Percentiles rank a stretch among this genome's conserved stretches.
These are phyloP conservation scores for Epinotia brunnichana DNA, from an alignment of 2,888 invertebrate species.

Conservation along the genomic window DNA sequence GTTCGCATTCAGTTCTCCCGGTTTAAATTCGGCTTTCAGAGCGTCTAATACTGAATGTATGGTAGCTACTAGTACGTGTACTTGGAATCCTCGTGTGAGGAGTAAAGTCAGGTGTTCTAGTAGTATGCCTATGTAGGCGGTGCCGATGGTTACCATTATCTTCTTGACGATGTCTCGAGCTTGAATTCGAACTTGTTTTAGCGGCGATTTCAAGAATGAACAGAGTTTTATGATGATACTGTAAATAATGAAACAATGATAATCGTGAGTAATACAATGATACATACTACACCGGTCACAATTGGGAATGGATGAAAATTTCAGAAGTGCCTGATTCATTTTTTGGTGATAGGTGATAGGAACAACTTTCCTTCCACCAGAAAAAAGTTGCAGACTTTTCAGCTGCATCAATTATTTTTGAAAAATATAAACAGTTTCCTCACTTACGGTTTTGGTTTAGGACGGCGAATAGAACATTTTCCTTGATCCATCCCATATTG, in stretches of 20 bases:
- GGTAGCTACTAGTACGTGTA: constrained; percentile 96
- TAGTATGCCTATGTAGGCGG: constrained; percentile 89
- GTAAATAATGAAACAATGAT: constrained; percentile 55
- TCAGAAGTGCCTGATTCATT: too few relatives aligned
- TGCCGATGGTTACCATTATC: constrained; percentile 93
- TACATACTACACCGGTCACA: background rate
- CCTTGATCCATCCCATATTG: too few relatives aligned
- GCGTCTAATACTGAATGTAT: constrained; percentile 91
- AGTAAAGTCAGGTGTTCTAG: constrained; percentile 91
- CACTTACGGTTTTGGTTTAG: too few relatives aligned
- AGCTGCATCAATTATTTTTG: too few relatives aligned
- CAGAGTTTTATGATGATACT: constrained; percentile 94
- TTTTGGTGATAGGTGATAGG: too few relatives aligned
- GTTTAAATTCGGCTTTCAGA: constrained; percentile 87
- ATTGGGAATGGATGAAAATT: too few relatives aligned
- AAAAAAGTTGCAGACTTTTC: too few relatives aligned
- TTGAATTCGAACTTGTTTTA: constrained; percentile 92
- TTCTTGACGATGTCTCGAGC: constrained; percentile 96
- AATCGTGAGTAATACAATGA: background rate
- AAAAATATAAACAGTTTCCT: too few relatives aligned
- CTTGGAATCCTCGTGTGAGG: constrained; percentile 95
- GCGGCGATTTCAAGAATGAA: constrained; percentile 93
- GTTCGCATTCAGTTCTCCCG: constrained; percentile 91
- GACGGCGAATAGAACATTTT: too few relatives aligned
- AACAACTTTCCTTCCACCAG: too few relatives aligned